Base-by-base conservation (phyloP, 2,113 vertebrate species). In the Prinia subflava region DNA sequence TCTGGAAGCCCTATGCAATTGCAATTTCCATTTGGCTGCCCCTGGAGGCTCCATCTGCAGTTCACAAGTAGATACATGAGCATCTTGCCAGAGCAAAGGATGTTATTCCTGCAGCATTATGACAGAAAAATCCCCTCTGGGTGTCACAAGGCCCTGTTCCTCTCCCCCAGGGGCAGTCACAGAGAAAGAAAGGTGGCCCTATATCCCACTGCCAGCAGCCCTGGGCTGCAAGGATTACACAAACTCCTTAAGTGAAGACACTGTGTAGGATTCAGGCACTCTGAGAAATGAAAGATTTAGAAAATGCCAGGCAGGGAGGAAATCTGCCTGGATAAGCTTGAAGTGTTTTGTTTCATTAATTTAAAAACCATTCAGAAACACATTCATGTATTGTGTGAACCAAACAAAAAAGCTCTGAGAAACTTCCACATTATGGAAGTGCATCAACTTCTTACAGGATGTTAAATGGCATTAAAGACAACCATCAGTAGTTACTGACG, bases 321-420 rank as follows among this genome's bases (percentile, higher is more conserved):
- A 79, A 71, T 65, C 33, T 76, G 31, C 42, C 71, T 73, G 24
- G 23, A 24, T 22, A 71, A 69, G 15, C 31, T 37, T 52, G 28
- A 80, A 47, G 17, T 46, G 10, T 28, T 80, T 53, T 73, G 19
- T 77, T 93, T 46, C 9, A 10, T 52, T 78, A 49, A 53, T 44
- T 84, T 39, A 44, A n/a, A 87, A 78, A 37, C 7, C 16, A 25
- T 55, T 90, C n/a, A 64, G 23, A 52, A 79, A 56, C 10, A 67
- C 3, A 13, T n/a, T 41, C 2, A 12, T 18, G 13, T 30, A 7
- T 33, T 0, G 2, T 31, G 7, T 53, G 27, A 76, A 18, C 28
- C 67, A 53, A 85, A 56, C 6, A 53, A 52, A 91, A 74, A 35
- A 64, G 35, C 15, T 57, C 25, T 31, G 41, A 75, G 65, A 81